Percentiles rank a stretch among this genome's conserved stretches.
Evolutionary conservation across 2,113 vertebrate species (phyloP).

Genomic region (Caranx ignobilis): DNA sequence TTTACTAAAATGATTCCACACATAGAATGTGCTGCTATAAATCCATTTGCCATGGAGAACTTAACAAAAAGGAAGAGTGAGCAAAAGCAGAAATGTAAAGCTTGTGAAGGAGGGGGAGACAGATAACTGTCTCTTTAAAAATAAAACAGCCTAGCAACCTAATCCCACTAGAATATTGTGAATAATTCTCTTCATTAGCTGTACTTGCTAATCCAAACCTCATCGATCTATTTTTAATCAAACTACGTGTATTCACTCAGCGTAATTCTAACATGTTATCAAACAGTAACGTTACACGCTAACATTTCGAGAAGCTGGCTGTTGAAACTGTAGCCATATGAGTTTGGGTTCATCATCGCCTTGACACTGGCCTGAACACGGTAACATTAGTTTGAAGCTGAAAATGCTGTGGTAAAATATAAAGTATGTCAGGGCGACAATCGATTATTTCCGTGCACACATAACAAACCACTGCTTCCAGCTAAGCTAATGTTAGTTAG

Average conservation of each 20-base stretch:
- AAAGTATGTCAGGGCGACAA: slow-evolving; percentile 11
- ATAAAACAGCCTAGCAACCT: not conserved
- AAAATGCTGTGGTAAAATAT: not conserved
- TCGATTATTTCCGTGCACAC: slow-evolving; percentile 56
- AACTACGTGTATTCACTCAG: not conserved
- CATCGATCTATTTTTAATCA: not conserved
- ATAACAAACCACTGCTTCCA: slow-evolving; percentile 23
- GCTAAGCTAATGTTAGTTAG: slow-evolving; percentile 67
- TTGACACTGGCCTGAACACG: not conserved
- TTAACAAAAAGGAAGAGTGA: not conserved
- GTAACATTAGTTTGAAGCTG: not conserved
- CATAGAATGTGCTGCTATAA: not conserved
- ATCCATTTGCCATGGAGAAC: not conserved
- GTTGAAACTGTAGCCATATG: not conserved
- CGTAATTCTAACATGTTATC: slow-evolving; percentile 9
- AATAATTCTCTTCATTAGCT: not conserved
- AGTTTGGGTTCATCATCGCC: not conserved
- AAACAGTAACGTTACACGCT: not conserved
- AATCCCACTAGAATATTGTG: not conserved
- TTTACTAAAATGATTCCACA: not conserved
- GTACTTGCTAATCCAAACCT: not conserved
- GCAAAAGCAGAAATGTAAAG: not conserved
- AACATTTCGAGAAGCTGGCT: slow-evolving; percentile 24
- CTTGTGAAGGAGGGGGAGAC: not conserved
- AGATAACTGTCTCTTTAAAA: not conserved